Base-by-base conservation (phyloP, 2,888 invertebrate genomes). In the Timema cristinae region DNA sequence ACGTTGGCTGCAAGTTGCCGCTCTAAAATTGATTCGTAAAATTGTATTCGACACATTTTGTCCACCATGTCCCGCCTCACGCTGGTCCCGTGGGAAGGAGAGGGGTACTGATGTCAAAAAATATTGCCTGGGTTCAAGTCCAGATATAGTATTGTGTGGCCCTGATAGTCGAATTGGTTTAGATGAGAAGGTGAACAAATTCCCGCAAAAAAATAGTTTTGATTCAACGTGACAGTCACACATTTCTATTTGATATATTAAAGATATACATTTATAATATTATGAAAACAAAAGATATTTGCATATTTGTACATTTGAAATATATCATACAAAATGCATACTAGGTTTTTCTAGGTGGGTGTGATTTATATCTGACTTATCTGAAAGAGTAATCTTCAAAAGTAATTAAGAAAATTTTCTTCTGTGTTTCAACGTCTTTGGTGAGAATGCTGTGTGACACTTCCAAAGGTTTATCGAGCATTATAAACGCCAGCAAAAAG, bases 361-460 rank as follows among this genome's bases (percentile, higher is more conserved):
- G 63, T 15, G 10, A 63, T 16, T 32, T 63, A 48, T 32, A 61
- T 5, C 7, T 61, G 61, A 61, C 16, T 9, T 9, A 61, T 61
- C 47, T 6, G 15, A 61, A 61, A 5, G 47, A 9, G 11, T 61
- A 9, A 61, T 5, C 8, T 7, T 47, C 16, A 61, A 61, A 61
- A 47, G 15, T 47, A 61, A n/a, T n/a, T 61, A 11, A 61, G 6
- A 47, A 61, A 61, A 61, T 47, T 61, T 16, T 61, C 47, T 61
- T 47, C 47, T 61, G 61, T 61, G 61, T 47, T 61, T 47, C 61
- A 11, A 61, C 61, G 11, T 61, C 32, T 47, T 61, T 61, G 61
- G 11, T 61, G 61, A 61, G 16, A 47, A 16, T 61, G 61, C 61
- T 61, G 61, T 61, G 15, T 61, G 61, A 61, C 16, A 61, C 32